A percentile compares a stretch with the other conserved stretches of the same genome.
phyloP scores from a whole-genome alignment of 2,113 vertebrate genomes.

The Myiozetetes cayanensis region DNA sequence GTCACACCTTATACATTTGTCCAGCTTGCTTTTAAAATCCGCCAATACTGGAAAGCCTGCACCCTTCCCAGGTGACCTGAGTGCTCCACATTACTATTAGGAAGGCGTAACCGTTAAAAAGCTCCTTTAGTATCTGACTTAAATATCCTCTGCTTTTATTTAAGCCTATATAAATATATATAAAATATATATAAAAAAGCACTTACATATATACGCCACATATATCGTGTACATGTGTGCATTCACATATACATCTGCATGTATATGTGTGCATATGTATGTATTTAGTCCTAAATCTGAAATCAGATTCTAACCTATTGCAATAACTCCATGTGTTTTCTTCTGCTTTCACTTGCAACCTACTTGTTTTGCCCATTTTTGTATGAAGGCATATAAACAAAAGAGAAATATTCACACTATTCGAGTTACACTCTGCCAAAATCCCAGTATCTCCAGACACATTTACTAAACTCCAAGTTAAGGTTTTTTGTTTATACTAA shows the following conservation, averaged over 20 bases:
- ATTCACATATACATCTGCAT: background rate
- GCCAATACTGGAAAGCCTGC: background rate
- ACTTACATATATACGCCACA: background rate
- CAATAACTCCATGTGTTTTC: background rate
- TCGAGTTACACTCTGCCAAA: slow-evolving; percentile 35
- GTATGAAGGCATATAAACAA: background rate
- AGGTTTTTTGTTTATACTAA: background rate
- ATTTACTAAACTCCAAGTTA: slow-evolving; percentile 5
- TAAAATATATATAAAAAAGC: background rate
- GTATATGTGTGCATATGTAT: background rate
- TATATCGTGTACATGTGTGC: background rate
- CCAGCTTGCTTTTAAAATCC: background rate
- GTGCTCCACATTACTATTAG: background rate
- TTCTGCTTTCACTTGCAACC: slow-evolving; percentile 5
- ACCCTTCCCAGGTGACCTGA: background rate
- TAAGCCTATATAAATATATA: background rate
- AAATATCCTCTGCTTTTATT: background rate
- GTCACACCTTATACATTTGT: background rate
- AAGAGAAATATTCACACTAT: slow-evolving; percentile 12
- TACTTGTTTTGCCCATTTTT: slow-evolving; percentile 16
- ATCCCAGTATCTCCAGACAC: background rate
- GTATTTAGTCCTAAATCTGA: background rate
- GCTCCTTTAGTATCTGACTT: background rate
- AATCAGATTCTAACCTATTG: background rate
- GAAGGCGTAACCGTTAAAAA: background rate